These are phyloP conservation scores for Dorcus hopei DNA, from an alignment of 2,888 invertebrate species.

Conservation along the genomic window DNA sequence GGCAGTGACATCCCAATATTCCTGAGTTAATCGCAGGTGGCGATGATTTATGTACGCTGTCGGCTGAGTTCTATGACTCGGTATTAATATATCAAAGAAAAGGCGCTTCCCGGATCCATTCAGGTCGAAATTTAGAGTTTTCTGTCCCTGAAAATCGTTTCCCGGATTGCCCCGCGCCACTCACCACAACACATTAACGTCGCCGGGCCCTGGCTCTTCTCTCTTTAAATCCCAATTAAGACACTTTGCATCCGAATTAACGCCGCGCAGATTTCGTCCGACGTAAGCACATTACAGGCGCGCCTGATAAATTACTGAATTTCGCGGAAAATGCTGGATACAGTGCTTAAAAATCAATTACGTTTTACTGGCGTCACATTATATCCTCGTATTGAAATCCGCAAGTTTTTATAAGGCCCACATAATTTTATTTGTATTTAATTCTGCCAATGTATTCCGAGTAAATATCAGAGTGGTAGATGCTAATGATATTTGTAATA, in stretches of 20 bases:
- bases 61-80: slow-evolving; percentile 37
- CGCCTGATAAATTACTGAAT: background rate
- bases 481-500: no score
- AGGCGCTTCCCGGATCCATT: background rate
- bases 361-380: no score
- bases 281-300: background rate
- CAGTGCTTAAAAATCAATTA: no score
- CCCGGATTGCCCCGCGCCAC: background rate
- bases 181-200: background rate
- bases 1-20: slow-evolving; percentile 44
- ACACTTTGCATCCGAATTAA: slow-evolving; percentile 3
- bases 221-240: slow-evolving; percentile 3
- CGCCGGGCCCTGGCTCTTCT: background rate
- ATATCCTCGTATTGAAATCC: no score
- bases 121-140: slow-evolving; percentile 3
- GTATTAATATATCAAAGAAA: slow-evolving; percentile 39
- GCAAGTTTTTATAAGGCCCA: no score
- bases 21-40: slow-evolving; percentile 45
- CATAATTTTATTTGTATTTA: no score
- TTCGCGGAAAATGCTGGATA: background rate
- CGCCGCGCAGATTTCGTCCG: slow-evolving; percentile 2
- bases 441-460: no score
- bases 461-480: no score
- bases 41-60: slow-evolving; percentile 43
- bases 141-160: background rate